A percentile compares a stretch with the other conserved stretches of the same genome.
Conservation (phyloP, 2,888 invertebrate species). For the Caenorhabditis sulstoni region DNA sequence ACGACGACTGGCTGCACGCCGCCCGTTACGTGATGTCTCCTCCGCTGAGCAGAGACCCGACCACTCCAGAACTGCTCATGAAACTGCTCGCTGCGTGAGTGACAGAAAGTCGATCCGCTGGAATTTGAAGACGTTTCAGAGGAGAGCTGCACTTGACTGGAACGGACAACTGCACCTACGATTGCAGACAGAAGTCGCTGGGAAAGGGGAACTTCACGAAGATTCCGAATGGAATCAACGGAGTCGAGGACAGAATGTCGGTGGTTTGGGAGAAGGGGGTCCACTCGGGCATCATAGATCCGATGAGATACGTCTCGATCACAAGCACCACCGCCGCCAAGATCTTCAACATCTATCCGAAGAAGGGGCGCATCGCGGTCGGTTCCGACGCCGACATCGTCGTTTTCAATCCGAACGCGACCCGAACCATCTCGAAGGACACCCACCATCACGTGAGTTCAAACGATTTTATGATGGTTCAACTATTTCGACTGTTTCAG, state of each 20-base stretch:
- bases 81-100: slow-evolving; percentile 90
- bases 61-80: slow-evolving; percentile 89
- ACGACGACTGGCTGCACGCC: slow-evolving; percentile 89
- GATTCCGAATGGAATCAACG: slow-evolving; percentile 88
- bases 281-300: slow-evolving; percentile 91
- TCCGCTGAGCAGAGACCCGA: slow-evolving; percentile 91
- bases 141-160: slow-evolving; percentile 92
- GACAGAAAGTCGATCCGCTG: slow-evolving; percentile 12
- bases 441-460: slow-evolving; percentile 87
- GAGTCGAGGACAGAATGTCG: slow-evolving; percentile 95
- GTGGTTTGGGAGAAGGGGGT: slow-evolving; percentile 93
- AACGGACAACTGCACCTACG: slow-evolving; percentile 97
- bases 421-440: slow-evolving; percentile 88
- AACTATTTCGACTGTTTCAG: slow-evolving; percentile 40
- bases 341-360: slow-evolving; percentile 96
- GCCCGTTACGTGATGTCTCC: slow-evolving; percentile 95
- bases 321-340: slow-evolving; percentile 91
- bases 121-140: slow-evolving; percentile 83
- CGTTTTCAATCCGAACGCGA: slow-evolving; percentile 92
- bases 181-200: slow-evolving; percentile 82
- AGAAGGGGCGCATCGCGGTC: slow-evolving; percentile 92
- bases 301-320: slow-evolving; percentile 94
- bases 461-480: background rate
- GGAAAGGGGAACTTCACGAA: slow-evolving; percentile 58
- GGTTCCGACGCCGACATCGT: slow-evolving; percentile 97